Base-by-base conservation (phyloP, 2,113 vertebrate genomes). In the Cinclus mexicanus region DNA sequence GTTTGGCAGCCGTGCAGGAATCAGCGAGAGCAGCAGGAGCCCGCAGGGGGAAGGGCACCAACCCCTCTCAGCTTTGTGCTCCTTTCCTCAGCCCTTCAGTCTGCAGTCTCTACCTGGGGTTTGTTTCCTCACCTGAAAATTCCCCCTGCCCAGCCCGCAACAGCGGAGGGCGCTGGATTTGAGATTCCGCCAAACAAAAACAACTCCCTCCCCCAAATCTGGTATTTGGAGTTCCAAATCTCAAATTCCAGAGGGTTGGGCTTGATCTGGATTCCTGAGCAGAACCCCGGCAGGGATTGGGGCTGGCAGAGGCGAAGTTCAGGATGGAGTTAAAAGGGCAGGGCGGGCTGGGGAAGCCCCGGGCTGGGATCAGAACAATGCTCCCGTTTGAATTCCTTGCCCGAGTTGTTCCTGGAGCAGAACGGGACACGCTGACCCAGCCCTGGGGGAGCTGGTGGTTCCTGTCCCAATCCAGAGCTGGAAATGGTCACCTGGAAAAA, bases 341-440 rank as follows among this genome's bases (percentile, higher is more conserved):
- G 47, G 4, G 19, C 12, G 8, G 41, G 65, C 49, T 52, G 68
- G 80, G 55, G n/a, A 25, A 81, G 49, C n/a, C 20, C 50, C 7
- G 2, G 9, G 10, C 6, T 24, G 29, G 64, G 25, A 56, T 37
- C 16, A 24, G 60, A 47, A n/a, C 10, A 24, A 23, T 0, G 10
- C 22, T 82, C 24, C 39, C 2, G 9, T 28, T 87, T 42, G 35
- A 37, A 37, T 37, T 47, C 46, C 46, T 22, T 14, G 24, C 13
- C 41, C 18, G 35, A 22, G 70, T 39, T 39, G 5, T 3, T 37
- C 60, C 53, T 60, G 53, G 5, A 14, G 28, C 78, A 28, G 13
- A 14, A 17, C 61, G 15, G 1, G 2, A 22, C 2, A 0, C 5
- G 0, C 26, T 71, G 56, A 8, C 37, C 37, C 46, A 37, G 64